Percentiles rank a stretch among this genome's conserved stretches.
Evolutionary conservation across 2,113 vertebrate genomes (phyloP).

Genomic region (Rhinoderma darwinii): DNA sequence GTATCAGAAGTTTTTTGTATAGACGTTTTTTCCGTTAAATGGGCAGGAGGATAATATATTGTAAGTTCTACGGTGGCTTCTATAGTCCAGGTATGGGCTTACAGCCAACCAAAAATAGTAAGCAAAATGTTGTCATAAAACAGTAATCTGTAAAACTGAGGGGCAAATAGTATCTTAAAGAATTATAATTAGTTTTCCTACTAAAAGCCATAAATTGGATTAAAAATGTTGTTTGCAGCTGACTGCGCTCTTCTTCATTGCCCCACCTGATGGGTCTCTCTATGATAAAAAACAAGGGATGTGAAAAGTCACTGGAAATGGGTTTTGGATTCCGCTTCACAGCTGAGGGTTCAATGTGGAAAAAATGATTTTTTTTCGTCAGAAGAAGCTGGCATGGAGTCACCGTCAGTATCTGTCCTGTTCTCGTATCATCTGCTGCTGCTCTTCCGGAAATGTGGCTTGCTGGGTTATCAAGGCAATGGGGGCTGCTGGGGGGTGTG

Average conservation of each 20-base stretch:
- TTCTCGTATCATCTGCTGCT: constrained; percentile 87
- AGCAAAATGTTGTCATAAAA: background rate
- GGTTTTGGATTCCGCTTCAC: constrained; percentile 88
- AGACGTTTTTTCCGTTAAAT: background rate
- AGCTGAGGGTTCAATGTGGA: constrained; percentile 88
- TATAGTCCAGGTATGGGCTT: background rate
- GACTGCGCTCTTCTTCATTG: constrained; percentile 88
- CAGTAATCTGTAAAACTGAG: background rate
- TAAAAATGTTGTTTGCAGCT: constrained; percentile 89
- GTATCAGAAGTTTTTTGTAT: background rate
- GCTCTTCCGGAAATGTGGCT: constrained; percentile 88
- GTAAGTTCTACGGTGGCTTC: background rate
- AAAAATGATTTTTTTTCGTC: constrained; percentile 80
- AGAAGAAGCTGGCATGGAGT: constrained; percentile 85
- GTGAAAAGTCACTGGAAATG: constrained; percentile 79
- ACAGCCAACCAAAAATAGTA: background rate
- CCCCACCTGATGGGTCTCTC: constrained; percentile 89
- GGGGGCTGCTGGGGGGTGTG: constrained; percentile 12
- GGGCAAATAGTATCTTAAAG: constrained; percentile 74
- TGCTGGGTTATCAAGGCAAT: constrained; percentile 81
- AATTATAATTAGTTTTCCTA: constrained; percentile 91
- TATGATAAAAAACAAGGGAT: constrained; percentile 76
- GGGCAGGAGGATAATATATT: background rate
- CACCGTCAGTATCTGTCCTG: constrained; percentile 84
- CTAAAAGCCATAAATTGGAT: constrained; percentile 94